A percentile compares a stretch with the other conserved stretches of the same genome.
Conservation (phyloP, 2,113 vertebrate genomes). For the Mormyrus iriodes region DNA sequence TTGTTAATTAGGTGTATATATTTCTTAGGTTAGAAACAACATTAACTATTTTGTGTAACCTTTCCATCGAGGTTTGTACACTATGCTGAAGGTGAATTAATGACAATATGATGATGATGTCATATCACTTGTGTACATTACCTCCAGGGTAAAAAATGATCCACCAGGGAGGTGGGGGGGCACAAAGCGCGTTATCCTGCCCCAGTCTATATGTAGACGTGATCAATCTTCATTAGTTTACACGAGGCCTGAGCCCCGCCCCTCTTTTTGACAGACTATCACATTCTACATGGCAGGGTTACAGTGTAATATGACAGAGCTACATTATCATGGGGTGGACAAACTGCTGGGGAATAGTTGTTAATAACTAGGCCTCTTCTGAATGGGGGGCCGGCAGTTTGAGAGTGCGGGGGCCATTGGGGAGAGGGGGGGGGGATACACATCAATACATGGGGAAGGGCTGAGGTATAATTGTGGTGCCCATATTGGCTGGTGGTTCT, state of each 20-base stretch:
- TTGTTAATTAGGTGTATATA: not conserved
- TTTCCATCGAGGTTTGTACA: not conserved
- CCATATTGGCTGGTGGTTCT: not conserved
- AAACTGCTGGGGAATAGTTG: not conserved
- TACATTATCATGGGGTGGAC: not conserved
- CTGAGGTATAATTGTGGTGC: not conserved
- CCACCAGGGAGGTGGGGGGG: not conserved
- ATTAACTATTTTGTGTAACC: not conserved
- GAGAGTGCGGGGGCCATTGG: not conserved
- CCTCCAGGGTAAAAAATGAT: not conserved
- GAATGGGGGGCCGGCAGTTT: not conserved
- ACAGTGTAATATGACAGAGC: not conserved
- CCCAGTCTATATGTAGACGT: conserved; percentile 21
- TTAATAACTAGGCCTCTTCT: not conserved
- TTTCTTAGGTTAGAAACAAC: not conserved
- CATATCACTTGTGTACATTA: not conserved
- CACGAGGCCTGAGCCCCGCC: conserved; percentile 17
- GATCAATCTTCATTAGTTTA: conserved; percentile 46
- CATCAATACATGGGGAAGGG: not conserved
- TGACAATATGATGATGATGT: not conserved
- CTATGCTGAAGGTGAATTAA: not conserved
- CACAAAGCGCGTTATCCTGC: not conserved
- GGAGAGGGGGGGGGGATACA: not conserved
- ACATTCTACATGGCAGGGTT: not conserved
- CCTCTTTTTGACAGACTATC: conserved; percentile 20